Percentiles rank a stretch among this genome's conserved stretches.
These are phyloP conservation scores for Dicyrtoma fusca DNA, from an alignment of 2,888 invertebrate species.

Conservation along the genomic window DNA sequence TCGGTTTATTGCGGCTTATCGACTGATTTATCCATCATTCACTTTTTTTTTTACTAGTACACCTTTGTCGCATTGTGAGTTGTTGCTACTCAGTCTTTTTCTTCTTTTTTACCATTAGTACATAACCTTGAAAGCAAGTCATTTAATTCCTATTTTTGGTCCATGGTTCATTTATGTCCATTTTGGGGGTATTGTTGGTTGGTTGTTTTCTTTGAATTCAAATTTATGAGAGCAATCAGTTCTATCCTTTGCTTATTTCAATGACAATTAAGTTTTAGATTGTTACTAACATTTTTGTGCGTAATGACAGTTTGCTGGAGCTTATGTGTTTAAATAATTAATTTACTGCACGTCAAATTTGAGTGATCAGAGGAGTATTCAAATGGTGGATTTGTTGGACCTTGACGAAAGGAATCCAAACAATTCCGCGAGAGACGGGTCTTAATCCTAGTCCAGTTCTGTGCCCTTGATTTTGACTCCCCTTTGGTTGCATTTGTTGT, in stretches of 20 bases:
- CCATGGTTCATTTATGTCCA: not conserved
- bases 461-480: not conserved
- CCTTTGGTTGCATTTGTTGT: not conserved
- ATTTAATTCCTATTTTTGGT: not conserved
- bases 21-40: constrained; percentile 1
- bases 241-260: constrained; percentile 1
- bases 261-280: not conserved
- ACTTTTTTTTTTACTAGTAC: constrained; percentile 19
- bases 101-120: not conserved
- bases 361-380: no score
- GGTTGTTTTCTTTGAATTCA: not conserved
- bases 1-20: constrained; percentile 29
- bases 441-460: no score
- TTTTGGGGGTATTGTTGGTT: not conserved
- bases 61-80: constrained; percentile 27
- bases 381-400: no score
- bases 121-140: not conserved
- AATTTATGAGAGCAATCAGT: constrained; percentile 1
- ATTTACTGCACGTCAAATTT: no score
- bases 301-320: no score
- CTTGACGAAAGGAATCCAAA: no score
- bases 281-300: no score
- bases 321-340: no score
- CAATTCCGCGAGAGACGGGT: no score
- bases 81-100: not conserved